A percentile compares a stretch with the other conserved stretches of the same genome.
These are phyloP conservation scores for Microtus montanus DNA, from an alignment of 2,113 vertebrate genomes.

Conservation along the genomic window DNA sequence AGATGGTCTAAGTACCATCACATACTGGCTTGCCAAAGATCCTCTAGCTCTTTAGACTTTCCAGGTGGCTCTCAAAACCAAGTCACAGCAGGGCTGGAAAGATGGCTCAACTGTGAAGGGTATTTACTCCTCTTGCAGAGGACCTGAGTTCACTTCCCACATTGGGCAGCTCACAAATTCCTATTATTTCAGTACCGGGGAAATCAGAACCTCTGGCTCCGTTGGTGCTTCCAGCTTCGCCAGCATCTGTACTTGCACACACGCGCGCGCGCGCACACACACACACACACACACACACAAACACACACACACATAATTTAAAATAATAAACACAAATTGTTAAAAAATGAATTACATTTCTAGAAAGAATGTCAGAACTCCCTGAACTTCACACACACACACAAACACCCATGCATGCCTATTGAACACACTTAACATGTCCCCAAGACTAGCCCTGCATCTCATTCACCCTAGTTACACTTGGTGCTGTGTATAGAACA, in stretches of 20 bases:
- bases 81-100: not conserved
- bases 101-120: not conserved
- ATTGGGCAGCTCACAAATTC: not conserved
- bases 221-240: not conserved
- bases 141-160: not conserved
- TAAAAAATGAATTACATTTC: not conserved
- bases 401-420: not conserved
- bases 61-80: not conserved
- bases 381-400: too few species aligned
- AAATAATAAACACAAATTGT: not conserved
- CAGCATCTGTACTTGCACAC: not conserved
- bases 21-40: not conserved
- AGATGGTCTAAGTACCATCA: not conserved
- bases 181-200: not conserved
- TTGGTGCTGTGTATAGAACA: rapidly evolving
- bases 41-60: not conserved
- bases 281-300: not conserved
- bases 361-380: not conserved
- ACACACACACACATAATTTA: not conserved
- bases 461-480: not conserved
- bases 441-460: not conserved
- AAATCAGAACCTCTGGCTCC: not conserved
- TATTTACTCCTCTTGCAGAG: not conserved
- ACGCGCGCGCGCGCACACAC: not conserved
- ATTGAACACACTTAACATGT: too few species aligned